These are phyloP conservation scores for Pteromalus puparum DNA, from an alignment of 1,140 invertebrate species.

Conservation along the genomic window DNA sequence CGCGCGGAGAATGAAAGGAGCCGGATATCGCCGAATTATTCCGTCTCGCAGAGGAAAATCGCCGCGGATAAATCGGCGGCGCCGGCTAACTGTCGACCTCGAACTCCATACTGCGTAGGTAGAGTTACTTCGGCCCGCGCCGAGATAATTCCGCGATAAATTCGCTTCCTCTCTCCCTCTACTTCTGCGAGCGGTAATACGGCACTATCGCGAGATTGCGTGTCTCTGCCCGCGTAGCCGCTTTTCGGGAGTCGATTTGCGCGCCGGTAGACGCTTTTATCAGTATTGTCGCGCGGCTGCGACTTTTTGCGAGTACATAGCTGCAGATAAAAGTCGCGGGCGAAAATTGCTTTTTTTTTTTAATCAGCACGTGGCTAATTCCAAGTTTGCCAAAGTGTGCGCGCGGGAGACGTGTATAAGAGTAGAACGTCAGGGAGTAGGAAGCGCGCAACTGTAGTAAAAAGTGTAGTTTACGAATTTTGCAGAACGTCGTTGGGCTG, in stretches of 20 bases:
- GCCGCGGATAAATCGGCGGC: constrained; percentile 1
- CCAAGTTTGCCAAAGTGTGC: constrained; percentile 29
- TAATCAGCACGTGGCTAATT: constrained; percentile 51
- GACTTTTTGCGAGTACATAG: neutral
- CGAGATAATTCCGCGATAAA: constrained; percentile 29
- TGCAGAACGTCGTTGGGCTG: constrained; percentile 12
- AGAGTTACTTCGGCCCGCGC: neutral
- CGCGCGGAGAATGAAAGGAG: neutral
- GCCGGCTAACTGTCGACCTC: neutral
- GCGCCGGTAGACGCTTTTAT: neutral
- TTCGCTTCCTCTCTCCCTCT: neutral
- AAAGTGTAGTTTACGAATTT: constrained; percentile 44
- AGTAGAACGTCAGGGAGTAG: neutral
- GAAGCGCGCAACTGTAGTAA: constrained; percentile 9
- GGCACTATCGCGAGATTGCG: constrained; percentile 17
- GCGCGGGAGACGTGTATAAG: neutral
- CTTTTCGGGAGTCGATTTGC: neutral
- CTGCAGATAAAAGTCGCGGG: constrained; percentile 12
- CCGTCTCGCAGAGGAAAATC: neutral
- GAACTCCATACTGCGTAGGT: neutral
- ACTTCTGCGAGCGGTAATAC: neutral
- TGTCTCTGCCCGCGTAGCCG: neutral
- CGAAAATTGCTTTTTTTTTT: constrained; percentile 44
- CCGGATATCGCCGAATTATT: constrained; percentile 41
- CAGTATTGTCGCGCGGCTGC: neutral